Conservation (phyloP, 1,140 invertebrate species). For the Caenorhabditis briggsae region DNA sequence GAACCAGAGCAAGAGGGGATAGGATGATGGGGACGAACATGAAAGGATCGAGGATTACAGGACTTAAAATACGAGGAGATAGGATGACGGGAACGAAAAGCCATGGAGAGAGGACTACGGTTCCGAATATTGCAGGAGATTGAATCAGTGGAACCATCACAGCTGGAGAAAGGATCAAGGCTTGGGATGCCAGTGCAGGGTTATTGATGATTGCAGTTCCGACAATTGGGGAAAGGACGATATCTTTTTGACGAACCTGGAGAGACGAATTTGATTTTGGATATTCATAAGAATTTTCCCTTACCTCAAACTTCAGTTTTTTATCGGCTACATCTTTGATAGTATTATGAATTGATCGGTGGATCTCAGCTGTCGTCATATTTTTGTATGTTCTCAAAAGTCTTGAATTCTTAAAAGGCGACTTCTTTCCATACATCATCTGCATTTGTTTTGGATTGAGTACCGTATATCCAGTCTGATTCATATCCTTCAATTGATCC, state of each 20-base stretch:
- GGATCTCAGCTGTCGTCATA: conserved; percentile 30
- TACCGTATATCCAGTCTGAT: conserved; percentile 71
- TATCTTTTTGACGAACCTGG: conserved; percentile 65
- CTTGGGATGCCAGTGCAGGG: conserved; percentile 53
- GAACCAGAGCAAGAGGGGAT: conserved; percentile 54
- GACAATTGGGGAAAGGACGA: conserved; percentile 67
- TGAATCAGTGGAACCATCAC: conserved; percentile 62
- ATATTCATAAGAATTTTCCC: background rate
- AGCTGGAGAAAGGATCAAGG: conserved; percentile 55
- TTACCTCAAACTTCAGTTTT: conserved; percentile 53
- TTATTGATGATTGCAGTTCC: conserved; percentile 68
- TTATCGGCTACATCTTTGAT: conserved; percentile 45
- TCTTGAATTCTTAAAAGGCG: conserved; percentile 70
- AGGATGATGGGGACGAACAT: conserved; percentile 65
- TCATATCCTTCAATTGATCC: conserved; percentile 71
- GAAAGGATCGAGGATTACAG: conserved; percentile 64
- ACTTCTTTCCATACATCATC: conserved; percentile 71
- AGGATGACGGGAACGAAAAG: conserved; percentile 74
- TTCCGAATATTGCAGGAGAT: conserved; percentile 60
- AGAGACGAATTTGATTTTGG: background rate
- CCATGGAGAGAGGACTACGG: conserved; percentile 62
- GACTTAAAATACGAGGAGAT: conserved; percentile 68
- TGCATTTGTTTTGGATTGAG: conserved; percentile 67
- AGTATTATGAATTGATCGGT: background rate
- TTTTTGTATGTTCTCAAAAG: conserved; percentile 5